Evolutionary conservation across 2,113 vertebrate species (phyloP), one percentile per base, ranked within the genome.

Genomic region (Pelusios castaneus): DNA sequence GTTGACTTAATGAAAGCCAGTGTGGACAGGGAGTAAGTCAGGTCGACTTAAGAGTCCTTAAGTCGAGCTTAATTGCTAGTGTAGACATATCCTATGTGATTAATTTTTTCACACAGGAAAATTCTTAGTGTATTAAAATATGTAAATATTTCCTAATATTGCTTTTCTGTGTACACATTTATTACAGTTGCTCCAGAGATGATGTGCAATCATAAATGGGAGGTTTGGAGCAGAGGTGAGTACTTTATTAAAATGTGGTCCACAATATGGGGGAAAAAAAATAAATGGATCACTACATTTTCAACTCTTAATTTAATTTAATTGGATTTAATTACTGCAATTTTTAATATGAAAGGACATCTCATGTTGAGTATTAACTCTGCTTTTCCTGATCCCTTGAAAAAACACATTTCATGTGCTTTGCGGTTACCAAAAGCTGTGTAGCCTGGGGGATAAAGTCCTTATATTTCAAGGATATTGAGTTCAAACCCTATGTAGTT

Each of bases 261-360:
- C 94, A 94, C 89, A 93, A 82, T 88, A 92, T 94, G 94, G 94
- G 94, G 92, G 91, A 97, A 95, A 93, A 95, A 89, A 93, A 95
- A 93, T 94, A 93, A 96, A 96, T 95, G 88, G 90, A 95, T 96
- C 93, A 92, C 91, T 94, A 89, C 87, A 91, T 95, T 94, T 96
- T 95, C 91, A 96, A 85, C 82, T 95, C 95, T 91, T 97, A 96
- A 97, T 96, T 96, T 96, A 96, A 94, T 96, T 90, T 95, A 97
- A 97, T 97, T 97, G 82, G 94, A 94, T 94, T 95, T 97, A 97
- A 97, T 97, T 97, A 97, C 96, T 97, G 95, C 89, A 84, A 93
- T 94, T 94, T 97, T 43, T 96, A 97, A 95, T 94, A 97, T 91
- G 96, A 94, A 94, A 75, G 52, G 91, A 93, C 95, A 96, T 94